Conservation (phyloP, 1,140 invertebrate genomes). For the Conopomorpha cramerella region DNA sequence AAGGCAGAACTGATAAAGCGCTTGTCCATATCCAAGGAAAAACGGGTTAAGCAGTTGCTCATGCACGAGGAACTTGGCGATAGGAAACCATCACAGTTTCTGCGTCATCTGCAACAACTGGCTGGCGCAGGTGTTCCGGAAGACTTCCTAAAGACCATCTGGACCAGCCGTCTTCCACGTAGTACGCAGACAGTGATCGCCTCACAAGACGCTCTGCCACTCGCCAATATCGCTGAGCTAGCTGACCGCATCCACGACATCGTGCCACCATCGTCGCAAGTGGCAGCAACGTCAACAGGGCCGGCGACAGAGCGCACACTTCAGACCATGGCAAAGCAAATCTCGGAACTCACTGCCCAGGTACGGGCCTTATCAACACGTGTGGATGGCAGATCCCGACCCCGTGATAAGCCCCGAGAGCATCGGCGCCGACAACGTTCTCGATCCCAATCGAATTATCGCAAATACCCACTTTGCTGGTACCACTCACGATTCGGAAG, state of each 20-base stretch:
- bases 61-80: conserved; percentile 4
- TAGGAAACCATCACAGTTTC: conserved; percentile 1
- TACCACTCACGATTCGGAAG: conserved; percentile 1
- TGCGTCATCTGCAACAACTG: conserved; percentile 25
- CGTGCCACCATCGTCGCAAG: not conserved
- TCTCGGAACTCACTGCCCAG: not conserved
- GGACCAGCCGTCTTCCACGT: too few relatives aligned
- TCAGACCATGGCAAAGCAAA: not conserved
- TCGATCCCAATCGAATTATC: conserved; percentile 1
- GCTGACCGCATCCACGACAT: conserved; percentile 2
- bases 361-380: not conserved
- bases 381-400: not conserved
- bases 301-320: not conserved
- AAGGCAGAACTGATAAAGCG: too few relatives aligned
- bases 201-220: not conserved
- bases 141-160: too few relatives aligned
- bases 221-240: too few relatives aligned
- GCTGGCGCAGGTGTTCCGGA: conserved; percentile 1
- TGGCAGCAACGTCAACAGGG: not conserved
- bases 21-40: not conserved
- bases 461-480: conserved; percentile 3
- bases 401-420: not conserved
- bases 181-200: conserved; percentile 1
- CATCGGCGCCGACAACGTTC: not conserved
- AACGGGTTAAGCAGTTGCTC: too few relatives aligned